Base-by-base conservation (phyloP, 2,888 invertebrate species). In the Ametastegia equiseti region DNA sequence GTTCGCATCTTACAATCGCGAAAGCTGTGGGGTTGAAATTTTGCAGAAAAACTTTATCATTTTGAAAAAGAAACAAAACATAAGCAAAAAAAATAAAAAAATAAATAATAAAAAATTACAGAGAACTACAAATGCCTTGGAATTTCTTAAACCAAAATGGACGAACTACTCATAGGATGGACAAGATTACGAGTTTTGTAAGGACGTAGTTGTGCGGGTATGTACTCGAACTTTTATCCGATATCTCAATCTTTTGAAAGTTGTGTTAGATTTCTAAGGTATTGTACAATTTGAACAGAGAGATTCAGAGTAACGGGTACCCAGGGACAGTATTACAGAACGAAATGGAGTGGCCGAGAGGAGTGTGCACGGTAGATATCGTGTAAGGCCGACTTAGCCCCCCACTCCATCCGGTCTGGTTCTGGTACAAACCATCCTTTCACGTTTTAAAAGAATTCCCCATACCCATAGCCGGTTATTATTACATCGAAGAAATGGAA, bases 371-470 rank as follows among this genome's bases (percentile, higher is more conserved):
- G 80, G 86, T 86, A 91, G 91, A 91, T 91, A 91, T 90, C 90
- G 89, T 91, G 90, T 91, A 91, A 91, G 91, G 89, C 90, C 88
- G 88, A 89, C 89, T 91, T 91, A 90, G 88, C 87, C 87, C 84
- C 81, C 83, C 80, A 67, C 85, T 83, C 85, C 82, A 81, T 42
- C 65, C 65, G 69, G 69, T 79, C 45, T 73, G 65, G 13, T 30
- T 42, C 75, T 75, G 50, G 78, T 73, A 71, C 73, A 57, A 33
- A 67, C 67, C 77, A 71, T 80, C 65, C 78, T 65, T 71, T 79
- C 67, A 57, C 81, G 33, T 65, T 78, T 75, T 82, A 57, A 80
- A 65, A 71, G 80, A 80, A 81, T 78, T 81, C 78, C 33, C 13
- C 30, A n/a, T n/a, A n/a, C n/a, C 39, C 54, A 23, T 54, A 33